Evolutionary conservation across 2,797 vertebrate genomes (phyloP).

Genomic region (Schizopygopsis pylzovi): DNA sequence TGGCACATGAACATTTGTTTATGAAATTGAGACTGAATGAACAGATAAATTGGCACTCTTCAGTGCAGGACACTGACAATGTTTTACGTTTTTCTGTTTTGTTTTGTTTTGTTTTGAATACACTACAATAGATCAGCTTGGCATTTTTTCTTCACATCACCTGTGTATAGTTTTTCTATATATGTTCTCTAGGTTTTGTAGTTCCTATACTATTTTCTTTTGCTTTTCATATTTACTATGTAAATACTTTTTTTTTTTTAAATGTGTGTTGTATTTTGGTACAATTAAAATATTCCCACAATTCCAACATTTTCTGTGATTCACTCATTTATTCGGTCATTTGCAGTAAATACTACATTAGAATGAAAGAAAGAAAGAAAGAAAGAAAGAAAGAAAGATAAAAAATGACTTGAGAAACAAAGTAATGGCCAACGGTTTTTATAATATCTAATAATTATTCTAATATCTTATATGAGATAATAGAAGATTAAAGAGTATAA

Average conservation of each 20-base stretch:
- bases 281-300: slow-evolving; percentile 51
- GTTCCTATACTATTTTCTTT: slow-evolving; percentile 9
- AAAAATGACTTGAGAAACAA: neutral
- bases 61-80: slow-evolving; percentile 51
- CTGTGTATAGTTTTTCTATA: slow-evolving; percentile 30
- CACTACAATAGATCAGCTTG: neutral
- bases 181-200: slow-evolving; percentile 19
- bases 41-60: slow-evolving; percentile 11
- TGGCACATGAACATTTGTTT: neutral
- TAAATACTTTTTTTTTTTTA: slow-evolving; percentile 57
- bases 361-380: neutral
- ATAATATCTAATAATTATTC: too few relatives aligned
- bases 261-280: slow-evolving; percentile 55
- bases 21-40: slow-evolving; percentile 10
- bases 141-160: neutral
- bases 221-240: slow-evolving; percentile 50
- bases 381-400: neutral
- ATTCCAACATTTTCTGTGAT: neutral
- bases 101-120: neutral
- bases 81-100: neutral
- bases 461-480: neutral
- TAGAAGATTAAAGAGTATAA: neutral
- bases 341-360: neutral
- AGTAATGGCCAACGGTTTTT: neutral
- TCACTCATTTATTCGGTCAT: neutral